Base-by-base conservation (phyloP, 2,113 vertebrate genomes). In the Prolemur simus region DNA sequence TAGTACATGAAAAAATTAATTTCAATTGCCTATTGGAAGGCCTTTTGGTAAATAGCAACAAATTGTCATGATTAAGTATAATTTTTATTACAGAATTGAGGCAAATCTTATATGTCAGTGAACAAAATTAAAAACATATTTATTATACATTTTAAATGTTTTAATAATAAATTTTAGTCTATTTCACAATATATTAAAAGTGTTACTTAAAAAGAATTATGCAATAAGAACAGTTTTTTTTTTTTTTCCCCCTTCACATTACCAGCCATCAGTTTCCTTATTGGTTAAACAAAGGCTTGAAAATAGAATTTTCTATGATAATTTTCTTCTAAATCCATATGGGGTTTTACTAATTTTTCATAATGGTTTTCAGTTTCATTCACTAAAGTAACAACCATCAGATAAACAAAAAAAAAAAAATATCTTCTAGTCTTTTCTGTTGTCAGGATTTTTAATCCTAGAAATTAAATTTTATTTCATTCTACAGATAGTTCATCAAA, bases 1-100 rank as follows among this genome's bases (percentile, higher is more conserved):
- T 74, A 87, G 81, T 49, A 12, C 56, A 85, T 77, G 63, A 89
- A 97, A 91, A 84, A 49, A 63, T 11, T 78, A 92, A 81, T 73
- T 82, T 77, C 39, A 96, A 12, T 89, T 84, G 71, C 2, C 47
- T 91, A 12, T 56, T 92, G 76, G 47, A 78, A n/a, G 17, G 13
- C 9, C 76, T 47, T 20, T 77, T 84, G 37, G 34, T 73, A 94
- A 94, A 95, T 84, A 45, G 60, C 49, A 96, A 80, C 4, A 71
- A 56, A 76, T 8, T 34, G 7, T 81, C 20, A 52, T 87, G 7
- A 94, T 39, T 78, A 83, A 92, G 66, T 66, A 0, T 0, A 78
- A 8, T 42, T 87, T 80, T 84, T 92, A 49, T 87, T 42, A 52
- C 20, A 83, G 2, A 93, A 42, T 94, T 93, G 14, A 96, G 34